A percentile compares a stretch with the other conserved stretches of the same genome.
phyloP scores from a whole-genome alignment of 2,888 invertebrate genomes.

The Agriotes lineatus region DNA sequence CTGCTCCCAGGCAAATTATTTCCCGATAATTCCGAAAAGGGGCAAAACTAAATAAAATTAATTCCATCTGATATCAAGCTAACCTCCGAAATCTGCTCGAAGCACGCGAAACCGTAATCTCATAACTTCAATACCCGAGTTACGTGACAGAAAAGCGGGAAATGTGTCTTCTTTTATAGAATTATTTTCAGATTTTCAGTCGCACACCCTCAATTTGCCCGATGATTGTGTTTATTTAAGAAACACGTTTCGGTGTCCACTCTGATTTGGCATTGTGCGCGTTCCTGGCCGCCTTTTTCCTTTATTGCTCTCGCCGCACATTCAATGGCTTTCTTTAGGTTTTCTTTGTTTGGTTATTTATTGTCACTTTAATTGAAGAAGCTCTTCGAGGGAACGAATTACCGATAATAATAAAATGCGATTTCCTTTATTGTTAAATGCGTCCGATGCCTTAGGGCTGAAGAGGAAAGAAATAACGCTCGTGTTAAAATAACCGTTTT shows the following conservation, averaged over 20 bases:
- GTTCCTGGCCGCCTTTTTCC: conserved; percentile 21
- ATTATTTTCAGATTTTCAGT: conserved; percentile 45
- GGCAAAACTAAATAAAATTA: conserved; percentile 46
- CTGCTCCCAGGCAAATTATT: conserved; percentile 26
- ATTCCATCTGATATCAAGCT: conserved; percentile 46
- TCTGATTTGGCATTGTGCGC: conserved; percentile 41
- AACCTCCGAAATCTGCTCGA: conserved; percentile 36
- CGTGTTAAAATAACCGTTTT: too few species aligned
- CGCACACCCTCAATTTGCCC: conserved; percentile 39
- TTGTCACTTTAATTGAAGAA: conserved; percentile 27
- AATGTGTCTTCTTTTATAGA: conserved; percentile 43
- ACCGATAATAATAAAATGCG: conserved; percentile 13
- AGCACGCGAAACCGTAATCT: conserved; percentile 47
- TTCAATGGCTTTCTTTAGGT: conserved; percentile 8
- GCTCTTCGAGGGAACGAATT: conserved; percentile 3
- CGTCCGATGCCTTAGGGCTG: too few species aligned
- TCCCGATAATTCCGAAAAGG: conserved; percentile 25
- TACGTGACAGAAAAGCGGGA: conserved; percentile 43
- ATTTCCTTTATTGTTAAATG: neutral
- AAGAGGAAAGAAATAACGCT: too few species aligned
- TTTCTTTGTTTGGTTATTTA: conserved; percentile 28
- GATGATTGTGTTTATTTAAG: conserved; percentile 45
- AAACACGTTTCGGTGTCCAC: conserved; percentile 41
- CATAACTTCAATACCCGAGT: conserved; percentile 44
- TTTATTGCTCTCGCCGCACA: conserved; percentile 20